Percentiles rank a stretch among this genome's conserved stretches.
Evolutionary conservation across 2,113 vertebrate genomes (phyloP).

Genomic region (Struthio camelus): DNA sequence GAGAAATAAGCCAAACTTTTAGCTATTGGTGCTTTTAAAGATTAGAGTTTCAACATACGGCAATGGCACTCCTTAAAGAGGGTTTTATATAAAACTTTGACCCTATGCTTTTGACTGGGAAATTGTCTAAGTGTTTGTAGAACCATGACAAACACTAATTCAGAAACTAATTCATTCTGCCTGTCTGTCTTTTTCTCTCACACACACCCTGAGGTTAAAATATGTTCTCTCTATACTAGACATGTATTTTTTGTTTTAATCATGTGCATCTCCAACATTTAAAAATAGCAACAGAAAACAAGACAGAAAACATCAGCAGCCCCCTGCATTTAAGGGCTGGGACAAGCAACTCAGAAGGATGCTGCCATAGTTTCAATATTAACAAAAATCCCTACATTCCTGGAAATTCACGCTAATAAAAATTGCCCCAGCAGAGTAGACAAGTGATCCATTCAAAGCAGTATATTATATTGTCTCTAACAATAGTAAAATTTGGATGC

Average conservation of each 20-base stretch:
- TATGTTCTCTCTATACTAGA: not conserved
- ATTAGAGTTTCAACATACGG: not conserved
- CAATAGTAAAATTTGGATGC: not conserved
- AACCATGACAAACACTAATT: not conserved
- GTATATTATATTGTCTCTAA: not conserved
- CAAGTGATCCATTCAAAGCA: not conserved
- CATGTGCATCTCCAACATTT: not conserved
- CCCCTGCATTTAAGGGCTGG: not conserved
- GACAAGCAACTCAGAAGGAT: not conserved
- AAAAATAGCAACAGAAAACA: not conserved
- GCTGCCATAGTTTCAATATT: not conserved
- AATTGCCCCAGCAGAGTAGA: not conserved
- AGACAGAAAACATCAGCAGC: not conserved
- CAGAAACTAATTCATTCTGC: not conserved
- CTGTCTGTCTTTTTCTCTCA: not conserved
- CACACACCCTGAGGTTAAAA: not conserved
- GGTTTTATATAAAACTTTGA: not conserved
- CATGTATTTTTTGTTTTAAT: not conserved
- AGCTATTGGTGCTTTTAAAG: not conserved
- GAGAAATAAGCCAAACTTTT: constrained; percentile 30
- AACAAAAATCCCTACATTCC: not conserved
- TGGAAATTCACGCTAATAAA: not conserved
- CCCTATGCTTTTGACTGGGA: not conserved
- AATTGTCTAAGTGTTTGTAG: not conserved
- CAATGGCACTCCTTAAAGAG: not conserved